A percentile compares a stretch with the other conserved stretches of the same genome.
Evolutionary conservation across 2,113 vertebrate genomes (phyloP).

Genomic region (Lampris megalopsis): DNA sequence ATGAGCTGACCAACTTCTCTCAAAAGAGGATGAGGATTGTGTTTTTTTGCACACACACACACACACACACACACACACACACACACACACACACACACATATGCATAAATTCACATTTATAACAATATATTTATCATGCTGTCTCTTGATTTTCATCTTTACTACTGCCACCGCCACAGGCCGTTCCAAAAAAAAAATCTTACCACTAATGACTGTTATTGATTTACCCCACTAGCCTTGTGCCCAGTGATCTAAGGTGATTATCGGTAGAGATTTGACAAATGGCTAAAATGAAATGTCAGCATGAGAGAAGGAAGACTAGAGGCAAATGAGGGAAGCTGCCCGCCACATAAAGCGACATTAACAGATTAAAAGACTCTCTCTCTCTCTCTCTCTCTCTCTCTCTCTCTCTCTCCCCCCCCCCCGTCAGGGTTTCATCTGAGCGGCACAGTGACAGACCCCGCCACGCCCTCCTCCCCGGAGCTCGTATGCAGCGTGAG

Average conservation of each 20-base stretch:
- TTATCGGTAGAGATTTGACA: background rate
- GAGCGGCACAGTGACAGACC: conserved; percentile 97
- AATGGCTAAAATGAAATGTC: background rate
- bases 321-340: background rate
- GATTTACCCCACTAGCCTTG: conserved; percentile 2
- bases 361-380: background rate
- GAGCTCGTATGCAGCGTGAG: conserved; percentile 97
- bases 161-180: too few species aligned
- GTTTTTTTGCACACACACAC: too few species aligned
- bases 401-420: background rate
- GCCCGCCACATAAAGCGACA: too few species aligned
- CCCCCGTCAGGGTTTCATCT: conserved; percentile 91
- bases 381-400: background rate
- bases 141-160: conserved; percentile 1
- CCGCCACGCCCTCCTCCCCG: conserved; percentile 91
- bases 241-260: background rate
- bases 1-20: conserved; percentile 25
- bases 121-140: background rate
- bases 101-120: background rate
- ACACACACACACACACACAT: too few species aligned
- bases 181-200: background rate
- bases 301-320: background rate
- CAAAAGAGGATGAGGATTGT: conserved; percentile 10
- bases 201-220: background rate
- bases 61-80: too few species aligned